Evolutionary conservation across 2,888 invertebrate genomes (phyloP).

Genomic region (Agrenia bidenticulata): DNA sequence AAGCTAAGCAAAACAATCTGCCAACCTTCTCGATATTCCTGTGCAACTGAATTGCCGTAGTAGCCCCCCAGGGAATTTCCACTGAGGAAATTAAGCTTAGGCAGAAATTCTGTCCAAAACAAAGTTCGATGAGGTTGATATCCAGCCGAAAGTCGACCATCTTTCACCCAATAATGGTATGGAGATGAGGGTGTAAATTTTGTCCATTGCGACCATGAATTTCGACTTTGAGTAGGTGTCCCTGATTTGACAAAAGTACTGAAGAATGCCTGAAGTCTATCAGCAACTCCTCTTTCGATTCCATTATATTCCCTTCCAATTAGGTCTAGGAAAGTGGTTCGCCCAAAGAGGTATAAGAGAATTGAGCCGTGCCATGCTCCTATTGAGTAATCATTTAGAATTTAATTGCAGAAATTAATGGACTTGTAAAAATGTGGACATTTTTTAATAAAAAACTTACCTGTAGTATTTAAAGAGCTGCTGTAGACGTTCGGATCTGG

Average conservation of each 20-base stretch:
- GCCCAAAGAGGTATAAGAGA: slow-evolving; percentile 52
- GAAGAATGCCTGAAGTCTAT: slow-evolving; percentile 46
- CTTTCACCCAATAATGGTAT: slow-evolving; percentile 58
- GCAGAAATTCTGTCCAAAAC: slow-evolving; percentile 59
- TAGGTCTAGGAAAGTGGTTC: slow-evolving; percentile 55
- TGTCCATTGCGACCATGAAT: slow-evolving; percentile 49
- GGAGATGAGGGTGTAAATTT: slow-evolving; percentile 56
- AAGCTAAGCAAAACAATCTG: no score
- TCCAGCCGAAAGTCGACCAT: slow-evolving; percentile 63
- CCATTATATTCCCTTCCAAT: slow-evolving; percentile 65
- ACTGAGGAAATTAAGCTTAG: slow-evolving; percentile 54
- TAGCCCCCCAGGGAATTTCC: slow-evolving; percentile 28
- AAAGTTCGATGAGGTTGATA: slow-evolving; percentile 53
- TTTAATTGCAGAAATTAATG: neutral
- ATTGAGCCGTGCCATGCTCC: slow-evolving; percentile 53
- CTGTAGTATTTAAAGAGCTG: slow-evolving; percentile 48
- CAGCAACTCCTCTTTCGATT: slow-evolving; percentile 58
- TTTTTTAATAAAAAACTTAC: slow-evolving; percentile 30
- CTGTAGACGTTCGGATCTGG: slow-evolving; percentile 52
- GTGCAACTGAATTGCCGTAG: slow-evolving; percentile 44
- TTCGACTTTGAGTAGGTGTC: slow-evolving; percentile 37
- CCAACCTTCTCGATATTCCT: slow-evolving; percentile 48
- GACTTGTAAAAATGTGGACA: neutral
- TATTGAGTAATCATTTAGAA: no score
- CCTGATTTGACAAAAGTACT: slow-evolving; percentile 44